Evolutionary conservation across 1,140 invertebrate genomes (phyloP).

Genomic region (Brachionus rotundiformis): DNA sequence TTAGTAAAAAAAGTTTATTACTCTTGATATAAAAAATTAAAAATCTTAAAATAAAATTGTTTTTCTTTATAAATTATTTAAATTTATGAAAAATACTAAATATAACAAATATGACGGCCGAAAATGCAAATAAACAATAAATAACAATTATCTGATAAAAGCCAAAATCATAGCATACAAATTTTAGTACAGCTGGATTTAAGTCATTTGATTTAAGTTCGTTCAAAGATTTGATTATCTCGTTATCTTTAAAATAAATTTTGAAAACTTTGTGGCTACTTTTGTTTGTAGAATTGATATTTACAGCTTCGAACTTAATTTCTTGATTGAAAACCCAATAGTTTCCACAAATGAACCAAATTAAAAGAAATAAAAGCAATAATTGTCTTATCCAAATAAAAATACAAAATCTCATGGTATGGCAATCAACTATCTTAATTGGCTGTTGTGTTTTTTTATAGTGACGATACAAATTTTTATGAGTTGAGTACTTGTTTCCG

Average conservation of each 20-base stretch:
- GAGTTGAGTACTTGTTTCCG: not conserved
- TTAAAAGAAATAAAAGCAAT: not conserved
- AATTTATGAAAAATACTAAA: not conserved
- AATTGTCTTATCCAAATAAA: not conserved
- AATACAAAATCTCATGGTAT: not conserved
- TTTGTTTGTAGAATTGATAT: not conserved
- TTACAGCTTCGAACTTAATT: not conserved
- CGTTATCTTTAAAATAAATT: not conserved
- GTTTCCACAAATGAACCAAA: slow-evolving; percentile 34
- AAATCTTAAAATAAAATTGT: too few relatives aligned
- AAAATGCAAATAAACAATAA: slow-evolving; percentile 31
- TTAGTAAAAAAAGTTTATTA: too few relatives aligned
- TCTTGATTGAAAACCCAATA: slow-evolving; percentile 31
- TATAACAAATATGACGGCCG: not conserved
- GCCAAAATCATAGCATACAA: not conserved
- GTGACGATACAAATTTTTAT: slow-evolving; percentile 30
- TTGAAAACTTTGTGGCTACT: not conserved
- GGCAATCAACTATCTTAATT: slow-evolving; percentile 18
- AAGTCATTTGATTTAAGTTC: not conserved
- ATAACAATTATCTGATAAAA: slow-evolving; percentile 24
- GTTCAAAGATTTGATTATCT: not conserved
- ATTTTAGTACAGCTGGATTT: not conserved
- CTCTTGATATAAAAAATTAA: too few relatives aligned
- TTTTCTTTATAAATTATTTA: not conserved
- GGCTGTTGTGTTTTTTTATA: slow-evolving; percentile 29